Conservation (phyloP, 2,113 vertebrate species). For the Phrynosoma blainvillii region DNA sequence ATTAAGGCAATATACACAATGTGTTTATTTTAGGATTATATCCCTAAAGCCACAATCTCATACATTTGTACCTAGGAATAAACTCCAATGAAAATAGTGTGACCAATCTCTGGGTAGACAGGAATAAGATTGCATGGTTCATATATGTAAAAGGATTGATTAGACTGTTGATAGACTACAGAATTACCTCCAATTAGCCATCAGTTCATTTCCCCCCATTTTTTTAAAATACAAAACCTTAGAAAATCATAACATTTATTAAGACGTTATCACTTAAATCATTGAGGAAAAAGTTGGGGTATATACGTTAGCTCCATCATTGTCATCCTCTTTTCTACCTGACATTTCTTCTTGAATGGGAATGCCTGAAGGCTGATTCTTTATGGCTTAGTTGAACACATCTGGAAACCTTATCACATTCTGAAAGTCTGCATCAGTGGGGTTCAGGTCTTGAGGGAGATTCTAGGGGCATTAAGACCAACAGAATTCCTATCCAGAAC, state of each 20-base stretch:
- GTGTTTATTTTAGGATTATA: no score
- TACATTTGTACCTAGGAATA: neutral
- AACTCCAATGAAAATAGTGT: no score
- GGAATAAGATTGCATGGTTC: neutral
- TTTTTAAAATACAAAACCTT: neutral
- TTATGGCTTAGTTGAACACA: neutral
- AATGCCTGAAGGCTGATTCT: neutral
- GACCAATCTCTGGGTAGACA: neutral
- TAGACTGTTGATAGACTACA: neutral
- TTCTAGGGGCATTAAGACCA: neutral
- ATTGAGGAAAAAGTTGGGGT: neutral
- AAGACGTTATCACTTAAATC: no score
- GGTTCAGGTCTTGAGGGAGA: neutral
- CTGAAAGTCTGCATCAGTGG: neutral
- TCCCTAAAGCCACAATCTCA: neutral
- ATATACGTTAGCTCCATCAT: neutral
- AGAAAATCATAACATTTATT: neutral
- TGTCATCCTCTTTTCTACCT: neutral
- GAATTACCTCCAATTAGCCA: neutral
- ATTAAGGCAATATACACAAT: neutral
- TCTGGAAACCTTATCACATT: neutral
- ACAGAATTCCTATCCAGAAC: neutral
- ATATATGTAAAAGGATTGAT: neutral
- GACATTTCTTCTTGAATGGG: neutral
- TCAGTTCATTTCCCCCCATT: neutral